Base-by-base conservation (phyloP, 2,797 vertebrate genomes). In the Hephaestus fuliginosus region DNA sequence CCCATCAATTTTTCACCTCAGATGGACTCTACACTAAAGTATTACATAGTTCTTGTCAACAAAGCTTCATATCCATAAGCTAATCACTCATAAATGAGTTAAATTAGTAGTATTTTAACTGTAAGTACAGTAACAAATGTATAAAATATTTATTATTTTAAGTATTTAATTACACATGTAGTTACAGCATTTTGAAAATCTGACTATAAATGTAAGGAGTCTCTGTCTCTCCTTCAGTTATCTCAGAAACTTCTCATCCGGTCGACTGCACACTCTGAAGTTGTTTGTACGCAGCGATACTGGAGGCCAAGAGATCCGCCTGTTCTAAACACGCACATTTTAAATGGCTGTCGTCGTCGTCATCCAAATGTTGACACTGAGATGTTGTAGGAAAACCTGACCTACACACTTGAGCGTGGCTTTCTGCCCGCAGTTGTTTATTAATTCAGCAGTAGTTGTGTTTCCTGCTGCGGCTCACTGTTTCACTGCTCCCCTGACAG, bases 371-470 rank as follows among this genome's bases (percentile, higher is more conserved):
- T 41, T 43, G 25, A 67, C 25, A 14, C 20, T 51, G 30, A 65
- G 48, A 55, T 22, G 22, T 14, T 65, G 33, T 15, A 39, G 14
- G 36, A 53, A 43, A 71, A 51, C 11, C 3, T 7, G 1, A 63
- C 43, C 28, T 39, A 22, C 58, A 49, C 64, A 63, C 33, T 58
- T 5, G n/a, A 65, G 49, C 20, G 2, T 56, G 12, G 49, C 53
- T 39, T 46, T 13, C 60, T 74, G 56, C 39, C 65, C 28, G 67
- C 51, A 39, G 73, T 25, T 80, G 30, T 86, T 86, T 76, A 81
- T 81, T 89, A 73, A 89, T 88, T 89, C 53, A 86, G 51, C 74
- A 81, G 76, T 25, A 57, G 76, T 57, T 61, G 66, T 82, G 79
- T 44, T 76, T 48, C 60, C 70, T 62, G 66, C 71, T 58, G 62